Evolutionary conservation across 2,888 invertebrate species (phyloP).

Genomic region (Thumatha senex): DNA sequence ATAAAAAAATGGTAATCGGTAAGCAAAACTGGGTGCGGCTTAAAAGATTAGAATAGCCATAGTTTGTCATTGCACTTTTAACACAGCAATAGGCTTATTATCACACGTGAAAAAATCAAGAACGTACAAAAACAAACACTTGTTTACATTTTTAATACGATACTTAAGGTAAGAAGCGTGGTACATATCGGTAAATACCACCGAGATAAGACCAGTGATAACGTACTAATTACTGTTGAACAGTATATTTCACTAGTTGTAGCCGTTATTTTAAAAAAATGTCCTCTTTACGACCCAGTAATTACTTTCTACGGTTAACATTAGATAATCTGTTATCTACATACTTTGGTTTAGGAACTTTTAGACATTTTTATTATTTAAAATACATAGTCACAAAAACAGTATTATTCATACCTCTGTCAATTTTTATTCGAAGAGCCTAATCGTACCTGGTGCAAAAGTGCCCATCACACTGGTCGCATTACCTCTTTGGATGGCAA

Average conservation of each 20-base stretch:
- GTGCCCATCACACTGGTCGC: too few species aligned
- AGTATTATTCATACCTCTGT: too few species aligned
- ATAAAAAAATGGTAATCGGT: too few species aligned
- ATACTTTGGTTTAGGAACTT: slow-evolving; percentile 19
- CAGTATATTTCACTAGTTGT: neutral
- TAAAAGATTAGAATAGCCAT: too few species aligned
- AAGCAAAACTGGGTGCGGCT: neutral
- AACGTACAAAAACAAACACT: neutral
- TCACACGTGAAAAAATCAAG: too few species aligned
- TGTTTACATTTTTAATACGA: neutral
- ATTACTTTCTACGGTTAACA: slow-evolving; percentile 40
- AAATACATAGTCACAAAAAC: too few species aligned
- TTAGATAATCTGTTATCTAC: slow-evolving; percentile 28
- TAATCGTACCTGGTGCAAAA: too few species aligned
- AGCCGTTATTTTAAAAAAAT: slow-evolving; percentile 7
- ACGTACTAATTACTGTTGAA: slow-evolving; percentile 17
- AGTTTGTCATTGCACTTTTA: too few species aligned
- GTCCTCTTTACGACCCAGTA: slow-evolving; percentile 28
- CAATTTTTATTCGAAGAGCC: too few species aligned
- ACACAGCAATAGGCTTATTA: too few species aligned
- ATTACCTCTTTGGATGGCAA: too few species aligned
- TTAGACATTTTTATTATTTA: too few species aligned
- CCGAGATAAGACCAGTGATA: slow-evolving; percentile 4
- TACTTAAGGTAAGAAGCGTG: neutral
- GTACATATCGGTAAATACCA: neutral